Evolutionary conservation across 2,113 vertebrate species (phyloP).

Genomic region (Macrotis lagotis): DNA sequence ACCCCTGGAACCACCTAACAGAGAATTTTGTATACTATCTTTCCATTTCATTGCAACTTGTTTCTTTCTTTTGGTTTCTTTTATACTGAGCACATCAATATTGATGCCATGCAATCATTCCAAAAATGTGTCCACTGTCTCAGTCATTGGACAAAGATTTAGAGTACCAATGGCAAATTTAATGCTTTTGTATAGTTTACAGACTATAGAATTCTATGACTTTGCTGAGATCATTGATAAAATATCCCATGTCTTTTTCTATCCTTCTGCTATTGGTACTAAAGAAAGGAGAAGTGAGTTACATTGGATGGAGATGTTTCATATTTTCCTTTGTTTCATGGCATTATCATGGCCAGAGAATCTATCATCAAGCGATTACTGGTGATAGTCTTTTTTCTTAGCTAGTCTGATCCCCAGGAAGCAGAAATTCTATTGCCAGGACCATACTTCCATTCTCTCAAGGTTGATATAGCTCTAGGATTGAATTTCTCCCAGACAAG

Average conservation of each 20-base stretch:
- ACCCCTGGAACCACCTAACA: not conserved
- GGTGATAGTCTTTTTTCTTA: not conserved
- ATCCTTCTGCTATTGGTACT: not conserved
- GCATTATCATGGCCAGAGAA: not conserved
- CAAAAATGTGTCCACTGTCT: not conserved
- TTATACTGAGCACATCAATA: not conserved
- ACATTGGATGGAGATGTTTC: not conserved
- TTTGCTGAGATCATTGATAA: not conserved
- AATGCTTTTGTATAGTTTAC: not conserved
- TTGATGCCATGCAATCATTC: not conserved
- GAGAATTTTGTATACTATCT: not conserved
- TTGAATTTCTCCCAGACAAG: not conserved
- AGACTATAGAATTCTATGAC: not conserved
- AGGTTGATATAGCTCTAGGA: not conserved
- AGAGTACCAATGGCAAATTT: not conserved
- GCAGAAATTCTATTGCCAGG: not conserved
- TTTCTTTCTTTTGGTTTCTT: not conserved
- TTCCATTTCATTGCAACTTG: not conserved
- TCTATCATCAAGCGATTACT: not conserved
- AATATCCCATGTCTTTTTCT: not conserved
- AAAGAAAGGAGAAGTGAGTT: not conserved
- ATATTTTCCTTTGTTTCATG: not conserved
- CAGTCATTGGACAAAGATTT: not conserved
- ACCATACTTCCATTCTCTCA: not conserved
- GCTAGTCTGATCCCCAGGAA: not conserved